Conservation (phyloP, 2,888 invertebrate genomes). For the Eupithecia tripunctaria region DNA sequence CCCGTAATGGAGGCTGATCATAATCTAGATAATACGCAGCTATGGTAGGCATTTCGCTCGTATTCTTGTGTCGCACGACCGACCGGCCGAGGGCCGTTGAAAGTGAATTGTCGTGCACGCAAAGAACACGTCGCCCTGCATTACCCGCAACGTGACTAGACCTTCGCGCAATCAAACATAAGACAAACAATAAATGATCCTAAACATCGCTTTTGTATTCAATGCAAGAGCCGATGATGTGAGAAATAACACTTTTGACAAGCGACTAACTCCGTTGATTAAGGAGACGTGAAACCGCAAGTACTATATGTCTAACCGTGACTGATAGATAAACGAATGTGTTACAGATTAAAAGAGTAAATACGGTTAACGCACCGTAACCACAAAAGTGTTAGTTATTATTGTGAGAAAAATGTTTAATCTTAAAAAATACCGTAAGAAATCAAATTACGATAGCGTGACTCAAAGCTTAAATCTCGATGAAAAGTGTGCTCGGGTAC, state of each 20-base stretch:
- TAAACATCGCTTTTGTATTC: slow-evolving; percentile 27
- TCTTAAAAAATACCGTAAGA: slow-evolving; percentile 32
- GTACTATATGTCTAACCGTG: slow-evolving; percentile 10
- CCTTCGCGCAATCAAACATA: slow-evolving; percentile 68
- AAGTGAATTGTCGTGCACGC: slow-evolving; percentile 76
- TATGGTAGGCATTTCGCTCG: slow-evolving; percentile 72
- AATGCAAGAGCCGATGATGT: slow-evolving; percentile 29
- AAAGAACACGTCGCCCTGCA: slow-evolving; percentile 66
- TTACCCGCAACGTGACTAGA: slow-evolving; percentile 70
- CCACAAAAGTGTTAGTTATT: slow-evolving; percentile 33
- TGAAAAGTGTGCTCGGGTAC: slow-evolving; percentile 65
- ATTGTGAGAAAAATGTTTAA: slow-evolving; percentile 38
- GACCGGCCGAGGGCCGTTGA: slow-evolving; percentile 62
- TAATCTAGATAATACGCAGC: slow-evolving; percentile 74
- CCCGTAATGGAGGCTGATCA: slow-evolving; percentile 75
- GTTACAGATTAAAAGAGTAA: slow-evolving; percentile 30
- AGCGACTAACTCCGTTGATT: slow-evolving; percentile 14
- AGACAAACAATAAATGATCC: slow-evolving; percentile 54
- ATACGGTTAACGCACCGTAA: slow-evolving; percentile 27
- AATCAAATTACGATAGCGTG: slow-evolving; percentile 46
- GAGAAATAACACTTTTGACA: slow-evolving; percentile 26
- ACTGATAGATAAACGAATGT: slow-evolving; percentile 24
- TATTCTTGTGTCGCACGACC: slow-evolving; percentile 75
- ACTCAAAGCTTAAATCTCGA: slow-evolving; percentile 54
- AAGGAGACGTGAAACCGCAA: slow-evolving; percentile 8